Conservation (phyloP, 1,140 invertebrate species). For the Lordiphosa collinella region DNA sequence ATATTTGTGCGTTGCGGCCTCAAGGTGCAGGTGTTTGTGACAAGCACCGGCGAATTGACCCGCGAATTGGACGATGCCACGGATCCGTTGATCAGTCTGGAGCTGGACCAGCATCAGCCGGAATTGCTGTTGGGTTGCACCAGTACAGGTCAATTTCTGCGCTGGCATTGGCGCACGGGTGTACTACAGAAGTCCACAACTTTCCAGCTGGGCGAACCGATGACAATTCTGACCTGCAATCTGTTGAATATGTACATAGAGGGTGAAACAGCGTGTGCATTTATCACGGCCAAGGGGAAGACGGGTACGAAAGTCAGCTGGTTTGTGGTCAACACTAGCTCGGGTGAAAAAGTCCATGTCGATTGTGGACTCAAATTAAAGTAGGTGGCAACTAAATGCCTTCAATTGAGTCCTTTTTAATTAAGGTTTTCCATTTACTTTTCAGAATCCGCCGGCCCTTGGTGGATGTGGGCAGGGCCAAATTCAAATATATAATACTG, state of each 20-base stretch:
- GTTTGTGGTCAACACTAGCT: slow-evolving; percentile 52
- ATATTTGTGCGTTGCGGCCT: slow-evolving; percentile 82
- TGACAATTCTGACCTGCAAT: slow-evolving; percentile 48
- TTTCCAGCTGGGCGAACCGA: slow-evolving; percentile 2
- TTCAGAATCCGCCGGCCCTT: slow-evolving; percentile 33
- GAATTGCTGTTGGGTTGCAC: slow-evolving; percentile 82
- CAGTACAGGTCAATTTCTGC: slow-evolving; percentile 80
- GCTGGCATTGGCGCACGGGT: slow-evolving; percentile 82
- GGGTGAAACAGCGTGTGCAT: slow-evolving; percentile 51
- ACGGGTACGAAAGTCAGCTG: slow-evolving; percentile 22
- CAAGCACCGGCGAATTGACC: slow-evolving; percentile 81
- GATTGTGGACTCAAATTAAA: slow-evolving; percentile 35
- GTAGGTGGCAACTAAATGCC: slow-evolving; percentile 26
- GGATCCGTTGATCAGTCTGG: slow-evolving; percentile 81
- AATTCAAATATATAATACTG: slow-evolving; percentile 70
- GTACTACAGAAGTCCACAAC: slow-evolving; percentile 75
- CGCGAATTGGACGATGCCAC: slow-evolving; percentile 81
- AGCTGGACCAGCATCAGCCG: slow-evolving; percentile 77
- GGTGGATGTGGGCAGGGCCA: slow-evolving; percentile 51
- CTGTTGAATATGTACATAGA: slow-evolving; percentile 56
- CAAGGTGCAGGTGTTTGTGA: slow-evolving; percentile 82
- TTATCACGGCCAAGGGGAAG: slow-evolving; percentile 42
- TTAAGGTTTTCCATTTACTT: background rate
- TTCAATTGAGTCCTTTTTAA: background rate
- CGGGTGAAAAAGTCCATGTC: slow-evolving; percentile 15